These are phyloP conservation scores for Phlogophora meticulosa DNA, from an alignment of 2,888 invertebrate genomes.

Conservation along the genomic window DNA sequence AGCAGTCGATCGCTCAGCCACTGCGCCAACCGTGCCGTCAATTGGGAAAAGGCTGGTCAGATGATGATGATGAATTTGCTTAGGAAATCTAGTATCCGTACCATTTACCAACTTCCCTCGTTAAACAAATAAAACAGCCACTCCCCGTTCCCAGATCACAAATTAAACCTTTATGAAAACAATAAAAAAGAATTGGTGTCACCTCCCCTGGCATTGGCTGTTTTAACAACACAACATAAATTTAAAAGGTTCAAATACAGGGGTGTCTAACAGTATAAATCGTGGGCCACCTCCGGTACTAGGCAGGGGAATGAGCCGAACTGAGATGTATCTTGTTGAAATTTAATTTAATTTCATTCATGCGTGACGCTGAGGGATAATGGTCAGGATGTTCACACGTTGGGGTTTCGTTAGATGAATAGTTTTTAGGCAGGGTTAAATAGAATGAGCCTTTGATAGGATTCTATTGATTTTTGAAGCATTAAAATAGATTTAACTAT, in stretches of 20 bases:
- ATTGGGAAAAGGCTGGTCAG: too few relatives aligned
- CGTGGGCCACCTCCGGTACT: conserved; percentile 64
- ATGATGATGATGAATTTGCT: too few relatives aligned
- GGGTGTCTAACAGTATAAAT: conserved; percentile 63
- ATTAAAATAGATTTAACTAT: conserved; percentile 3
- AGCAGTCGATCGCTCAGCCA: too few relatives aligned
- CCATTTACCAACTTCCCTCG: neutral
- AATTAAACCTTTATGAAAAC: conserved; percentile 67
- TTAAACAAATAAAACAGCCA: conserved; percentile 17
- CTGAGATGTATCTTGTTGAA: conserved; percentile 67
- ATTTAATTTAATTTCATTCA: conserved; percentile 74
- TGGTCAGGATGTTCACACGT: conserved; percentile 37
- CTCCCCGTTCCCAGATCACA: conserved; percentile 60
- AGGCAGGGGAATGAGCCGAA: conserved; percentile 42
- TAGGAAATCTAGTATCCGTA: neutral
- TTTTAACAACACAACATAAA: conserved; percentile 68
- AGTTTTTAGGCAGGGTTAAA: conserved; percentile 54
- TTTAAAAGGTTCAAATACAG: conserved; percentile 69
- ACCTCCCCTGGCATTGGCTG: conserved; percentile 50
- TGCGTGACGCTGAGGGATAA: conserved; percentile 59
- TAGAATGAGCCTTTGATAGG: conserved; percentile 19
- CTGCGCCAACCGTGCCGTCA: too few relatives aligned
- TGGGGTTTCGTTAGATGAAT: conserved; percentile 45
- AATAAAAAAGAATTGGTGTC: conserved; percentile 65
- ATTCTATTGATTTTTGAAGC: conserved; percentile 47